Conservation (phyloP, 2,113 vertebrate species). For the Barbus barbus region DNA sequence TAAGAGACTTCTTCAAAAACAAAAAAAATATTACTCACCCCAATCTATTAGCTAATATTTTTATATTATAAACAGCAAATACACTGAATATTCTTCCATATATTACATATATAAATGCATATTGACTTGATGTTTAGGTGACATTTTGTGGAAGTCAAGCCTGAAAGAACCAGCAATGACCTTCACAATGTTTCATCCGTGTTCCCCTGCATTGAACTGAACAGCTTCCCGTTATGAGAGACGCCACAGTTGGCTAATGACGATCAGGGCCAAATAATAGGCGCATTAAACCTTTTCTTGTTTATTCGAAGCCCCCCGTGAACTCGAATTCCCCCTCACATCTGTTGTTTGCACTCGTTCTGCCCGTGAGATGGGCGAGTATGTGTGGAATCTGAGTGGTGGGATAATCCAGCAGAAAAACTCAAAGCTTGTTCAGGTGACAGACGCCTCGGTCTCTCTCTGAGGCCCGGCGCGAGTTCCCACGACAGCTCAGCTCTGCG, state of each 20-base stretch:
- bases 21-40: no score
- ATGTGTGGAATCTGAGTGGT: background rate
- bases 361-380: background rate
- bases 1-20: no score
- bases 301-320: background rate
- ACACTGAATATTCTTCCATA: background rate
- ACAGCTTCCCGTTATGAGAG: background rate
- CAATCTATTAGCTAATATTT: no score
- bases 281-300: background rate
- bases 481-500: constrained; percentile 6
- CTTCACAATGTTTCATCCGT: background rate
- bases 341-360: constrained; percentile 34
- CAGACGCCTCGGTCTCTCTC: background rate
- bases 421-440: background rate
- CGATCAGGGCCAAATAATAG: background rate
- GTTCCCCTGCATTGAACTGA: background rate
- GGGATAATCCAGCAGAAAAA: constrained; percentile 14
- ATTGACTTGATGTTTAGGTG: background rate
- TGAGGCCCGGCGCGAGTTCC: background rate
- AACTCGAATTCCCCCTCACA: background rate
- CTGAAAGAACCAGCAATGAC: background rate
- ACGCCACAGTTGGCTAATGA: background rate
- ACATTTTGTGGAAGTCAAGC: background rate
- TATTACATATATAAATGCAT: background rate
- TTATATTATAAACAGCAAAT: background rate